These are phyloP conservation scores for Campylomormyrus tamandua DNA, from an alignment of 2,113 vertebrate species.

Conservation along the genomic window DNA sequence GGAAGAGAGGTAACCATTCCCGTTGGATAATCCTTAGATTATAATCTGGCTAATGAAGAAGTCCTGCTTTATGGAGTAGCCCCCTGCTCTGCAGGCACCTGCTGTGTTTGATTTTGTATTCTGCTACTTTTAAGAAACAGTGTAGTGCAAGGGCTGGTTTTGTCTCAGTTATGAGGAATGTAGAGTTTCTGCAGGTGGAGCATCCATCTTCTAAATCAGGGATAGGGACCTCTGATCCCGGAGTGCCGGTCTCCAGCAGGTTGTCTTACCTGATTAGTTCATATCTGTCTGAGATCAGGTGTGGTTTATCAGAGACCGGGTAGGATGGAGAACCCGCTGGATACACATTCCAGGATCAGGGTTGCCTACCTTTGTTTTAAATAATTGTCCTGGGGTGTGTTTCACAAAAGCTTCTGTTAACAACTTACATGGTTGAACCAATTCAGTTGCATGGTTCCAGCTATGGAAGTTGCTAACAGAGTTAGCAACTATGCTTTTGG, in stretches of 20 bases:
- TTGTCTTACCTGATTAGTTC: neutral
- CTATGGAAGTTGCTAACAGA: neutral
- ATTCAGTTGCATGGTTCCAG: neutral
- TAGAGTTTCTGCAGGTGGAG: too few relatives aligned
- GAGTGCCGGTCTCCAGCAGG: neutral
- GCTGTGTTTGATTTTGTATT: too few relatives aligned
- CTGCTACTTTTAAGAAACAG: too few relatives aligned
- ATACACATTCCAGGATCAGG: neutral
- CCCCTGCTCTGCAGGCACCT: neutral
- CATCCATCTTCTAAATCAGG: too few relatives aligned
- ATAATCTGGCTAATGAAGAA: neutral
- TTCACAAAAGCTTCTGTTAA: neutral
- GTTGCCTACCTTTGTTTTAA: neutral
- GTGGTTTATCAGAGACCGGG: neutral
- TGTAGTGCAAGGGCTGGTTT: too few relatives aligned
- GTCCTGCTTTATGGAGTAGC: neutral
- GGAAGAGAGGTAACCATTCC: neutral
- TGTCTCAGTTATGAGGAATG: too few relatives aligned
- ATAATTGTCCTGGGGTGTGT: neutral
- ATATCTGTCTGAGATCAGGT: neutral
- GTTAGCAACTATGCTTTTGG: neutral
- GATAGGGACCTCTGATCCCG: too few relatives aligned
- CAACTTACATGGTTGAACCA: neutral
- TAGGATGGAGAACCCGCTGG: neutral
- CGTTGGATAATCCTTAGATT: neutral